Base-by-base conservation (phyloP, 2,113 vertebrate genomes). In the Cyrtonyx montezumae region DNA sequence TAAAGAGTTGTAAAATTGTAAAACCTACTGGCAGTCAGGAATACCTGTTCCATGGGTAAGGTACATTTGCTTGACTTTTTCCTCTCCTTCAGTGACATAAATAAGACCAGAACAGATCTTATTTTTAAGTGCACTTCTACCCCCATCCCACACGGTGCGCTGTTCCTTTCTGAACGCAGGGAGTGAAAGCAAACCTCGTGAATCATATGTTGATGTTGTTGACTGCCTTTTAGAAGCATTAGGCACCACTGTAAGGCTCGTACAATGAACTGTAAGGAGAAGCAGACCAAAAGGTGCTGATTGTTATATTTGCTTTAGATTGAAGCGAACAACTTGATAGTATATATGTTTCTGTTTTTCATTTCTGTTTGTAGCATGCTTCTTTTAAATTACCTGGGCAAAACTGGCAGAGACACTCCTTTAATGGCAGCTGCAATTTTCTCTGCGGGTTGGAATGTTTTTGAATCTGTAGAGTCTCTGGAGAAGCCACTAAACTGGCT, bases 401-500 rank as follows among this genome's bases (percentile, higher is more conserved):
- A 98, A 89, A 98, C 97, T 92, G 99, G 99, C 56, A 96, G 95
- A 88, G 97, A 98, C 96, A 99, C 99, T 63, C 99, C 98, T 94
- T 97, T 99, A 97, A 98, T 97, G 95, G 99, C 99, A 59, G 99
- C 99, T 22, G 98, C 98, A 63, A 98, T 99, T 71, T 99, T 99
- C 97, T 99, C 99, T 63, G 99, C 99, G 20, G 99, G 99, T 95
- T 99, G 99, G 99, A 99, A 99, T 96, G 99, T 98, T 65, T 99
- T 99, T 93, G 98, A 99, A 94, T 99, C 98, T 97, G 98, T 99
- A 5, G 98, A 98, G 55, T 99, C 98, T 21, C 94, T 99, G 97
- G 99, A 99, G 96, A 99, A 99, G 96, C 99, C 99, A 61, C 97
- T 99, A 68, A 99, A 99, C 95, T 99, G 99, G 96, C 98, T 99